phyloP scores from a whole-genome alignment of 2,888 invertebrate species.

The Trichacis sp. region DNA sequence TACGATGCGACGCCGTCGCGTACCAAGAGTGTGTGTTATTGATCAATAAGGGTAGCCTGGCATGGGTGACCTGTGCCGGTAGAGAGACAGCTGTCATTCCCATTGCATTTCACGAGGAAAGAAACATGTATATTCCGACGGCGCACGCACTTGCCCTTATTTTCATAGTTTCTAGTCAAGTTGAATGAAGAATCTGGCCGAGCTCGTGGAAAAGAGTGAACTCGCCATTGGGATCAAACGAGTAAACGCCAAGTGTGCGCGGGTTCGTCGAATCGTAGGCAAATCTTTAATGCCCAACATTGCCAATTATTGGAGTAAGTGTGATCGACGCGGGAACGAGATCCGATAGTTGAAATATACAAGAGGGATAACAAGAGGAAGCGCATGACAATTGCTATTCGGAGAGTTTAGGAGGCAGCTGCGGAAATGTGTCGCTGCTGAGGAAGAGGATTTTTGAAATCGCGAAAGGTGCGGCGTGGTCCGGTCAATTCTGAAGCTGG shows the following conservation, averaged over 20 bases:
- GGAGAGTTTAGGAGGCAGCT: slow-evolving; percentile 15
- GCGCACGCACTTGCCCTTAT: slow-evolving; percentile 30
- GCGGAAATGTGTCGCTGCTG: slow-evolving; percentile 27
- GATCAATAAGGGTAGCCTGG: slow-evolving; percentile 63
- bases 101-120: slow-evolving; percentile 57
- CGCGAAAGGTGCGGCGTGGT: slow-evolving; percentile 15
- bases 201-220: too few relatives aligned
- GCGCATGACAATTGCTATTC: slow-evolving; percentile 8
- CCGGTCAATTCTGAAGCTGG: slow-evolving; percentile 17
- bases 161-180: slow-evolving; percentile 9
- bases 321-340: too few relatives aligned
- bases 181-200: background rate
- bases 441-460: slow-evolving; percentile 13
- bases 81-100: slow-evolving; percentile 62
- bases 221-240: slow-evolving; percentile 18
- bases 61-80: slow-evolving; percentile 64
- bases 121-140: slow-evolving; percentile 44
- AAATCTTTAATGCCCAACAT: slow-evolving; percentile 9
- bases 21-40: slow-evolving; percentile 63
- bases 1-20: slow-evolving; percentile 51
- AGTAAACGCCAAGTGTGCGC: slow-evolving; percentile 6
- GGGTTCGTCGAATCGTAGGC: slow-evolving; percentile 11
- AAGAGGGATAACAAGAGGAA: slow-evolving; percentile 26
- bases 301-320: background rate
- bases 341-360: too few relatives aligned